Evolutionary conservation across 2,113 vertebrate species (phyloP).

Genomic region (human): DNA sequence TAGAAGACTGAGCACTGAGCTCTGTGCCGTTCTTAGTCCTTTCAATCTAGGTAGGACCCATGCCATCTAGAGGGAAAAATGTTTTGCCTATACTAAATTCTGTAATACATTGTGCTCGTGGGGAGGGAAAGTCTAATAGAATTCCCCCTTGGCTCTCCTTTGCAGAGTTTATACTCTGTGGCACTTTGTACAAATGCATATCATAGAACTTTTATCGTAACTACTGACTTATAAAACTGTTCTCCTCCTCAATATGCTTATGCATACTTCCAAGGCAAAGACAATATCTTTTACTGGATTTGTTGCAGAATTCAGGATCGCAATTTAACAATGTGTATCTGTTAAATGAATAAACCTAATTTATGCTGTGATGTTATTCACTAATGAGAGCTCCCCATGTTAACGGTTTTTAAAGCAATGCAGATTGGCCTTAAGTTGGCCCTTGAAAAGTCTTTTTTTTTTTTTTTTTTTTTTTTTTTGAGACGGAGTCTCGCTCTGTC

Average conservation of each 20-base stretch:
- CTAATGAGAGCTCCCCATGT: not conserved
- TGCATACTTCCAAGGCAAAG: not conserved
- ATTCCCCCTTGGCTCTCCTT: not conserved
- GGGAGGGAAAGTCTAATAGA: not conserved
- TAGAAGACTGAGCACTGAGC: not conserved
- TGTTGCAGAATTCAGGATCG: not conserved
- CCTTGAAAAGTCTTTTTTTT: not conserved
- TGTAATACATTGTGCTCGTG: not conserved
- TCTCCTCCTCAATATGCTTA: accelerated
- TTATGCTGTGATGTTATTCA: not conserved
- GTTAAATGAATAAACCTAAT: not conserved
- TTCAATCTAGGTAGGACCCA: not conserved
- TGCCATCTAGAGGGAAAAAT: not conserved
- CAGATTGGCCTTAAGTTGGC: not conserved
- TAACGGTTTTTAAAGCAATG: not conserved
- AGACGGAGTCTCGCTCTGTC: too few species aligned
- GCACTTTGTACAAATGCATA: not conserved
- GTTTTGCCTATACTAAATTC: not conserved
- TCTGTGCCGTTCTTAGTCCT: not conserved
- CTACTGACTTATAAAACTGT: not conserved
- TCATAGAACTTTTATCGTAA: not conserved
- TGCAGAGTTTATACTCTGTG: not conserved
- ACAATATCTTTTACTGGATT: not conserved
- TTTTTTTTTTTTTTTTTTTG: too few species aligned
- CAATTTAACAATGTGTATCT: not conserved